Conservation (phyloP, 2,113 vertebrate species). For the Heterotilapia buettikoferi region DNA sequence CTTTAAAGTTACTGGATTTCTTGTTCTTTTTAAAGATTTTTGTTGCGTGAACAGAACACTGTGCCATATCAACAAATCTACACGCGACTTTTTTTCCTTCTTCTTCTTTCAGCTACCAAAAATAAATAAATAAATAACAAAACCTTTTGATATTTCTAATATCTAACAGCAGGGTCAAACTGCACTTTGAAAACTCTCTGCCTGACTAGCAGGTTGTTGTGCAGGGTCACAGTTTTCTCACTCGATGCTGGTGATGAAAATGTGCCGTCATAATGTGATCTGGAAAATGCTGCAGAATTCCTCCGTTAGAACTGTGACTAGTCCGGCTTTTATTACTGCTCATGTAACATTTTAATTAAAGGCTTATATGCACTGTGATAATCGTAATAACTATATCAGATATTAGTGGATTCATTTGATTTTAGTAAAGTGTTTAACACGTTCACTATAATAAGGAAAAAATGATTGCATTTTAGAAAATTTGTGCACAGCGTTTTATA, state of each 20-base stretch:
- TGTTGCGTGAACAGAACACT: neutral
- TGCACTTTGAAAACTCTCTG: neutral
- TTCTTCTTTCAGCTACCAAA: neutral
- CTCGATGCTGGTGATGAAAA: neutral
- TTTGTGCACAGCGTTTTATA: neutral
- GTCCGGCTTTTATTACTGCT: neutral
- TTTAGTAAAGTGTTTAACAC: neutral
- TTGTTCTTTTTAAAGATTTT: neutral
- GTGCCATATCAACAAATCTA: neutral
- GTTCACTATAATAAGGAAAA: neutral
- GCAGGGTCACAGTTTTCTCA: neutral
- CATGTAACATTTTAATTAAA: neutral
- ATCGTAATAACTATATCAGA: neutral
- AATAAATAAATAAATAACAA: neutral
- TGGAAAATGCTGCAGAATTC: constrained; percentile 2
- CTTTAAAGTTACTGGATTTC: constrained; percentile 5
- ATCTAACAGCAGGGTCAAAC: neutral
- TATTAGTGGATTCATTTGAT: neutral
- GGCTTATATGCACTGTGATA: neutral
- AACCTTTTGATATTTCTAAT: neutral
- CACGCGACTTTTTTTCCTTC: neutral
- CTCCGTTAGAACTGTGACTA: neutral
- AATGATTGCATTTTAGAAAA: neutral
- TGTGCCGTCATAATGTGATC: neutral
- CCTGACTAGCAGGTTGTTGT: neutral